Base-by-base conservation (phyloP, 92 coral and sea anemone genomes). In the Epizoanthus stellaris region DNA sequence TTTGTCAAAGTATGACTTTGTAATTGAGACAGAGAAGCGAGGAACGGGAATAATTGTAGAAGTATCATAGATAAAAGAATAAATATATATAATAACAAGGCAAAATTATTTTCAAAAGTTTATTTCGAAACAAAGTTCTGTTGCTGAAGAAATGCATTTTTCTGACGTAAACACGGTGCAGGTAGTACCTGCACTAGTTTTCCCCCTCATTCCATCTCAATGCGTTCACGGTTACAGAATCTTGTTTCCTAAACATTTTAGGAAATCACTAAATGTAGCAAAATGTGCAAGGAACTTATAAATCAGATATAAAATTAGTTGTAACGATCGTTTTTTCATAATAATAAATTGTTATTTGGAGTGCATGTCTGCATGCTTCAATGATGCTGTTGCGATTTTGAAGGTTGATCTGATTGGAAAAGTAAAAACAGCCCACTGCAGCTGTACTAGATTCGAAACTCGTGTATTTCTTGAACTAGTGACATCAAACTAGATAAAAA, bases 141-240 rank as follows among this genome's bases (percentile, higher is more conserved):
- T 19, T 47, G 23, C 60, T 19, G 65, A 79, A 63, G 75, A 76
- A 86, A 73, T 63, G 67, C 82, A 70, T 20, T 85, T 85, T 77
- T 88, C 92, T 94, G 92, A 92, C 92, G 94, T 94, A 93, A 94
- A 92, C 93, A 94, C 63, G 6, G 38, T 12, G 75, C 98, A 80
- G 98, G 98, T 94, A 67, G 45, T 73, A 89, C 98, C 92, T 73
- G 98, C 57, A 16, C 39, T 21, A 49, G 25, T 16, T 47, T 75
- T 65, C 64, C 75, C 39, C 47, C 77, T 75, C 87, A 53, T 71
- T 89, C 67, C 42, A 73, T 30, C 21, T 20, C 81, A 49, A 67
- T 49, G 72, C 54, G 76, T 71, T 81, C 61, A 70, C 66, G 60
- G 64, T 67, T 57, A 74, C 80, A 69, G 43, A 74, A 54, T 65